Percentiles rank a stretch among this genome's conserved stretches.
phyloP scores from a whole-genome alignment of 2,888 invertebrate genomes.

The Dascillus cervinus region DNA sequence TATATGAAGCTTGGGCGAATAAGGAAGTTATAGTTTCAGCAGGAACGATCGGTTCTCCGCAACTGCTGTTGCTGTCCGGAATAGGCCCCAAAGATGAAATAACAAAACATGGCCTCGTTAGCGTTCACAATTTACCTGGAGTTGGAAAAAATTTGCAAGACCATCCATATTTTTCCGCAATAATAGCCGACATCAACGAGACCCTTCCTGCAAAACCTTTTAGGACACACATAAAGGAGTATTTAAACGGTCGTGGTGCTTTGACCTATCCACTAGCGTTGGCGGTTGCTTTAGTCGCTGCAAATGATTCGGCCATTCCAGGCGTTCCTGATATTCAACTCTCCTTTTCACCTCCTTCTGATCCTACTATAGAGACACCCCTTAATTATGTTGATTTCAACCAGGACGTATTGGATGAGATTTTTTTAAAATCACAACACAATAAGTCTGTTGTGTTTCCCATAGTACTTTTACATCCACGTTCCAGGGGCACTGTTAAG shows the following conservation, averaged over 20 bases:
- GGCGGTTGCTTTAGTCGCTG: no score
- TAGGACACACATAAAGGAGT: slow-evolving; percentile 14
- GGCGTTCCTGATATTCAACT: slow-evolving; percentile 26
- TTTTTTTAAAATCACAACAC: slow-evolving; percentile 19
- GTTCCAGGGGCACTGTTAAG: slow-evolving; percentile 24
- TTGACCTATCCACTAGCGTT: slow-evolving; percentile 22
- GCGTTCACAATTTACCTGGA: slow-evolving; percentile 56
- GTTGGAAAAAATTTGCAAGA: slow-evolving; percentile 74
- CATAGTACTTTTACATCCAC: slow-evolving; percentile 23
- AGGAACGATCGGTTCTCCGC: slow-evolving; percentile 73
- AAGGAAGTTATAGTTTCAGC: slow-evolving; percentile 71
- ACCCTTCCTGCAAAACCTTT: slow-evolving; percentile 6
- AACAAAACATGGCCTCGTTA: slow-evolving; percentile 47
- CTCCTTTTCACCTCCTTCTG: slow-evolving; percentile 45
- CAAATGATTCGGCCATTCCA: no score
- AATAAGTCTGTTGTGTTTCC: slow-evolving; percentile 16
- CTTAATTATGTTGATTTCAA: slow-evolving; percentile 11
- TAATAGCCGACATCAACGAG: slow-evolving; percentile 58
- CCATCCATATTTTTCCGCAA: slow-evolving; percentile 61
- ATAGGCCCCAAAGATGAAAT: slow-evolving; percentile 60
- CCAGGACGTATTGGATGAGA: slow-evolving; percentile 23
- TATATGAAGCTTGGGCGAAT: slow-evolving; percentile 47
- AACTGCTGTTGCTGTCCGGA: slow-evolving; percentile 76
- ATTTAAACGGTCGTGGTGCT: slow-evolving; percentile 18
- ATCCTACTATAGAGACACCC: slow-evolving; percentile 17